These are phyloP conservation scores for Napeogenes sylphis DNA, from an alignment of 2,888 invertebrate species.

Conservation along the genomic window DNA sequence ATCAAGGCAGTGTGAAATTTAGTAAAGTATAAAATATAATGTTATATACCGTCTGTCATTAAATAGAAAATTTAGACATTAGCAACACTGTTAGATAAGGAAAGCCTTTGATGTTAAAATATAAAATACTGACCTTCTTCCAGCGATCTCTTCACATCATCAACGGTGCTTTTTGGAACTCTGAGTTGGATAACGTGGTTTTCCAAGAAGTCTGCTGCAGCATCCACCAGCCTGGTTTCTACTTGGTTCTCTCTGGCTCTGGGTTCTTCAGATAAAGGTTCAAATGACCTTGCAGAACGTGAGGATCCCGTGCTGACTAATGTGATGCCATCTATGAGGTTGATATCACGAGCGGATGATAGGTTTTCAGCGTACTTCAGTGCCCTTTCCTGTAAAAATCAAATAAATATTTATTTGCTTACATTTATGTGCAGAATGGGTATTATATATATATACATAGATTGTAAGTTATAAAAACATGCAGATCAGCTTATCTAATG, in stretches of 20 bases:
- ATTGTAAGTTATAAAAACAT: no score
- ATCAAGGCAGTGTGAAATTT: slow-evolving; percentile 9
- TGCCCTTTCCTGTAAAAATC: slow-evolving; percentile 80
- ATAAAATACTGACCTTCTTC: slow-evolving; percentile 83
- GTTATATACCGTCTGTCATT: neutral
- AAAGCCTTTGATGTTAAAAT: neutral
- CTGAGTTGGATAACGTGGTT: slow-evolving; percentile 89
- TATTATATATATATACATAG: no score
- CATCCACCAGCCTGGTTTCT: slow-evolving; percentile 85
- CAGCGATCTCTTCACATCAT: slow-evolving; percentile 85
- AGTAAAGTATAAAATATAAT: slow-evolving; percentile 3
- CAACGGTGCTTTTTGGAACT: slow-evolving; percentile 84
- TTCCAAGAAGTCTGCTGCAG: slow-evolving; percentile 86
- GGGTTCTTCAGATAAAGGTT: slow-evolving; percentile 83
- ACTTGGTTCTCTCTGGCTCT: slow-evolving; percentile 84
- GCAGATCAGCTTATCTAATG: no score
- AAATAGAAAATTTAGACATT: slow-evolving; percentile 2
- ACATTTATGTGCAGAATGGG: no score
- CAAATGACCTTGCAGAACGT: slow-evolving; percentile 78
- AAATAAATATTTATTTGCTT: neutral
- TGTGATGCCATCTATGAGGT: slow-evolving; percentile 78
- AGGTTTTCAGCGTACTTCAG: slow-evolving; percentile 81
- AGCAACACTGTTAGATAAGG: neutral
- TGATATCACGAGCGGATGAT: slow-evolving; percentile 73
- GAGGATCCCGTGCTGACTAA: slow-evolving; percentile 70